These are phyloP conservation scores for Montipora cactus DNA, from an alignment of 64 coral and sea anemone species.

Conservation along the genomic window DNA sequence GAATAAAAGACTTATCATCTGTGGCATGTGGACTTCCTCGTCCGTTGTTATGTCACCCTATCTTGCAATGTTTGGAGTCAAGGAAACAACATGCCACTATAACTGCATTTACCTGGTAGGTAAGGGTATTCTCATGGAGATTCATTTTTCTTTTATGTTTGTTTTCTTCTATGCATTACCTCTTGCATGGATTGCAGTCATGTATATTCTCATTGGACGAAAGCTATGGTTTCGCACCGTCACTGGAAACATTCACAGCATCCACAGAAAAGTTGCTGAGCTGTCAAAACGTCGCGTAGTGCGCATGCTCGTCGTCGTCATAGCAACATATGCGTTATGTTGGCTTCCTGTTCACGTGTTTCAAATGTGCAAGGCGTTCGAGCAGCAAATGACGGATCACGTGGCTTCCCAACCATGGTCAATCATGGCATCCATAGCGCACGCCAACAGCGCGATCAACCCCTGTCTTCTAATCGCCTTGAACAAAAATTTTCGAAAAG, in stretches of 20 bases:
- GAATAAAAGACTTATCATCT: neutral
- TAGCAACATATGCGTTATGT: slow-evolving; percentile 30
- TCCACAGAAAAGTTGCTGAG: slow-evolving; percentile 11
- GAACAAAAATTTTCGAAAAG: slow-evolving; percentile 5
- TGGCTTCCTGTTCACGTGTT: slow-evolving; percentile 25
- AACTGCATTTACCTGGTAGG: neutral
- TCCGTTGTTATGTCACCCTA: slow-evolving; percentile 12
- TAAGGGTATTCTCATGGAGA: neutral
- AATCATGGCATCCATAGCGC: neutral
- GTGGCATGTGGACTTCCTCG: neutral
- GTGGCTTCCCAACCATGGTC: slow-evolving; percentile 2
- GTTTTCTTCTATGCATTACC: slow-evolving; percentile 37
- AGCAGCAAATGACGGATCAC: neutral
- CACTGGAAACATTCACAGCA: slow-evolving; percentile 5
- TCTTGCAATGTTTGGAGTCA: slow-evolving; percentile 28
- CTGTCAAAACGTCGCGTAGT: neutral
- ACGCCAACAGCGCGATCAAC: neutral
- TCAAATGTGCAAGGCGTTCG: neutral
- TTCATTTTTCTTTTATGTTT: neutral
- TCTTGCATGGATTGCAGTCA: neutral
- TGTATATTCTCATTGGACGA: slow-evolving; percentile 13
- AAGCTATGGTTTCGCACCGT: slow-evolving; percentile 30
- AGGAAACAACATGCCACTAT: neutral
- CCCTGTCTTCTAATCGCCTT: slow-evolving; percentile 18
- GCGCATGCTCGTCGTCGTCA: slow-evolving; percentile 24